Evolutionary conservation across 2,113 vertebrate genomes (phyloP), one percentile per base, ranked within the genome.

Genomic region (Micronycteris hirsuta): DNA sequence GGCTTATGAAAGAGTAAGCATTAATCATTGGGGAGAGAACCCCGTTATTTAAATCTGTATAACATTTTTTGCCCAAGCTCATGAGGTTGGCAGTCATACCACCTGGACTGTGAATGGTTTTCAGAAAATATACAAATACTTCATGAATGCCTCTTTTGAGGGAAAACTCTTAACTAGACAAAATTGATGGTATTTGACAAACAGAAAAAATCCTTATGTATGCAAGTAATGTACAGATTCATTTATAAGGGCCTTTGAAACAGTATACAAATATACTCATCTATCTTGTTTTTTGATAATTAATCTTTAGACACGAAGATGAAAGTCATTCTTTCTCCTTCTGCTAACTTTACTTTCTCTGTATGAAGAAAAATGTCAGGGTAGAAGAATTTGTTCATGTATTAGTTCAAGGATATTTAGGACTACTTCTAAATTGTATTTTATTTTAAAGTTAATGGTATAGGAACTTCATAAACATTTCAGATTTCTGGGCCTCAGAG

Each of bases 21-120:
- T n/a, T n/a, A n/a, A 49, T 96, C 56, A 89, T 38, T 91, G 26
- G 22, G 63, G 73, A 92, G 26, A 20, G 84, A 96, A 56, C 17
- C 38, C 38, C 7, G 7, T 82, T 95, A 95, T 95, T 97, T 95
- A 92, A 38, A 84, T 91, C n/a, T 68, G 12, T 81, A 87, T 78
- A 68, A 36, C 17, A 54, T 76, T 92, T 61, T 80, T 93, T 91
- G 16, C 52, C 36, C 41, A 49, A 88, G 52, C 43, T 26, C 61
- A 45, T 83, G 58, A 24, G 68, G 38, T 86, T 93, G 47, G 41
- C 20, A 92, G 70, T 87, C 58, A 63, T 74, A 87, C 31, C 31
- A 81, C 56, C 93, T 85, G 26, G 31, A n/a, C 33, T 70, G 12
- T 71, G 45, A 80, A 77, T 94, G 58, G 86, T 31, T 76, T 96